Evolutionary conservation across 1,140 invertebrate genomes (phyloP).

Genomic region (Hyposmocoma kahamanoa): DNA sequence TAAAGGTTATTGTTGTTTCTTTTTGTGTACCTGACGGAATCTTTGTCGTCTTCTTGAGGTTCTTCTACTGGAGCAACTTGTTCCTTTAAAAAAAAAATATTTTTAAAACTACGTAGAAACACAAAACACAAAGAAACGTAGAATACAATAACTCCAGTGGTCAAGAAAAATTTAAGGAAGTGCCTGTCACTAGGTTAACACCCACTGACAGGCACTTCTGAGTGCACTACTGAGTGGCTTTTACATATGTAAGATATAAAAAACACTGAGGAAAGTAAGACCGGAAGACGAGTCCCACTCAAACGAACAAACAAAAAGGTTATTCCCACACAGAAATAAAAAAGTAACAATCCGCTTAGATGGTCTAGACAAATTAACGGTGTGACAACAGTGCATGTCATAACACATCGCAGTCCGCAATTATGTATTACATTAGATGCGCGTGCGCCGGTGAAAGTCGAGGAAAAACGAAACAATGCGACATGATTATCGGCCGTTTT

Average conservation of each 20-base stretch:
- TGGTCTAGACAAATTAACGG: neutral
- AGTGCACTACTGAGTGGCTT: too few species aligned
- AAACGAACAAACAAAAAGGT: neutral
- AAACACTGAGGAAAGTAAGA: neutral
- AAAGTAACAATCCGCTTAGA: neutral
- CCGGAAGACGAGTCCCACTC: neutral
- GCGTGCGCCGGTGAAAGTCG: slow-evolving; percentile 23
- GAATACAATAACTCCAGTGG: too few species aligned
- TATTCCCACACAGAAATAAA: neutral
- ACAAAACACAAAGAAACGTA: too few species aligned
- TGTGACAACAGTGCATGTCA: slow-evolving; percentile 23
- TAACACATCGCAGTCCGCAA: slow-evolving; percentile 28
- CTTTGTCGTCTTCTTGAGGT: slow-evolving; percentile 40
- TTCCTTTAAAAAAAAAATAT: slow-evolving; percentile 35
- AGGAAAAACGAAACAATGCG: slow-evolving; percentile 25
- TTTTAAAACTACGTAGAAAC: neutral
- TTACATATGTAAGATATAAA: too few species aligned
- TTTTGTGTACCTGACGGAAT: neutral
- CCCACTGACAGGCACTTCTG: too few species aligned
- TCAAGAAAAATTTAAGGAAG: too few species aligned
- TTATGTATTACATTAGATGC: slow-evolving; percentile 33
- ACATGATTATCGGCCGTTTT: slow-evolving; percentile 19
- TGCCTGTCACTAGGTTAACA: too few species aligned
- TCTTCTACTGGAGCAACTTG: slow-evolving; percentile 55
- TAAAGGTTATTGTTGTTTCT: neutral